Base-by-base conservation (phyloP, 30 jellyfish, hydroid and myxozoan species). In the Rhopilema esculentum region DNA sequence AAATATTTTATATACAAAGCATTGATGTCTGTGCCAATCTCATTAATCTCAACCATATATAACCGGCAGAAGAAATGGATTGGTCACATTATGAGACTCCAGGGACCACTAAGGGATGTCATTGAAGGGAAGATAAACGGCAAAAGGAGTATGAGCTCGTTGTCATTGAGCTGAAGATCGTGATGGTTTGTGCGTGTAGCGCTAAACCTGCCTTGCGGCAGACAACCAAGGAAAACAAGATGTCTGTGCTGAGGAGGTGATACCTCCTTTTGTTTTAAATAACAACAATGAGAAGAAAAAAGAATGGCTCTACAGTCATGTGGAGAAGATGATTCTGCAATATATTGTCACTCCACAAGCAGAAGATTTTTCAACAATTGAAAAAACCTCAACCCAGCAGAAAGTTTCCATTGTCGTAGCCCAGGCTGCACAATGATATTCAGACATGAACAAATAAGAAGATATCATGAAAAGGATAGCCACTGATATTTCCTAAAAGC, bases 331-430 rank as follows among this genome's bases (percentile, higher is more conserved):
- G 84, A 72, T 72, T 62, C 32, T 72, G 84, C 84, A 72, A 40
- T 33, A 72, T 20, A 72, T 72, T 72, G 84, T 72, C 30, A 62
- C 84, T 72, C 84, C 84, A 72, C 84, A 72, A 62, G 66, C 69
- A 9, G 84, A 72, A 72, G 84, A 72, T 72, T 62, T 72, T 57
- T 8, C 84, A 57, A 72, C 66, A 16, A 20, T 30, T 72, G 66
- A 72, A 62, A 72, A 72, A 72, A 72, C 84, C 25, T 33, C 80
- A 18, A 29, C 49, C 49, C 80, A 69, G 31, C 80, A 69, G 7
- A 69, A 20, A 29, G 80, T 72, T 26, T 72, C 67, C 32, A 27
- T 4, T 72, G 84, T 62, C 84, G 31, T 26, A 6, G 52, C 84
- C 84, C 84, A 32, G 68, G 84, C 32, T 72, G 84, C 49, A 24